Evolutionary conservation across 2,888 invertebrate genomes (phyloP), one percentile per base, ranked within the genome.

Genomic region (Parascotia fuliginaria): DNA sequence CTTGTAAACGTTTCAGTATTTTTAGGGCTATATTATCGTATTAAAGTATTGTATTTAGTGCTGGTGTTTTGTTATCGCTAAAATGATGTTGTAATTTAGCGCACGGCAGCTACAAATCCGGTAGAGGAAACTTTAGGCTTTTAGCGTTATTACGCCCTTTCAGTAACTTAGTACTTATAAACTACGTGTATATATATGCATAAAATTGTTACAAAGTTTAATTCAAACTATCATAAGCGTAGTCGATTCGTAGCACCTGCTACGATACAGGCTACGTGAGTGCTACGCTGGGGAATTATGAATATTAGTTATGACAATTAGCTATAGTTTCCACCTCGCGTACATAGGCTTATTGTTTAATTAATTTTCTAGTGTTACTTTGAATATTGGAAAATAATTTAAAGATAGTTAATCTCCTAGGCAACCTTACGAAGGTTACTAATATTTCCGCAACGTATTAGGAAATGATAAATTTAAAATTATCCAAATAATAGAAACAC

Each of bases 241-340:
- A 75, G 72, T 40, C 53, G 58, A 53, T 73, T 66, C 70, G 77
- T 79, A 82, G 80, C 76, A 77, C 69, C 65, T 74, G 73, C 80
- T 82, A 78, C 79, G 68, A 47, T 46, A 59, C 54, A 44, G 48
- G 52, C 73, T 77, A 75, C 72, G 65, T 45, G 49, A 58, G 58
- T 41, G 60, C 66, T 73, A 61, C 71, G 64, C 42, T 32, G 50
- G 53, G 53, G 57, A 55, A 62, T 58, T 53, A 53, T 57, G 64
- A 70, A 64, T 63, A 69, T 63, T 65, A 60, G 45, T 62, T 53
- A 56, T 45, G 60, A 65, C 56, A 53, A 66, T 55, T 53, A 53
- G 32, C 36, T 40, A 40, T 55, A 51, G 58, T 19, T 3, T 19
- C 5, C 19, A 19, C 5, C 2, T 19, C 3, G 19, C 19, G 19